Evolutionary conservation across 2,113 vertebrate genomes (phyloP).

Genomic region (Lethenteron camtschaticum): DNA sequence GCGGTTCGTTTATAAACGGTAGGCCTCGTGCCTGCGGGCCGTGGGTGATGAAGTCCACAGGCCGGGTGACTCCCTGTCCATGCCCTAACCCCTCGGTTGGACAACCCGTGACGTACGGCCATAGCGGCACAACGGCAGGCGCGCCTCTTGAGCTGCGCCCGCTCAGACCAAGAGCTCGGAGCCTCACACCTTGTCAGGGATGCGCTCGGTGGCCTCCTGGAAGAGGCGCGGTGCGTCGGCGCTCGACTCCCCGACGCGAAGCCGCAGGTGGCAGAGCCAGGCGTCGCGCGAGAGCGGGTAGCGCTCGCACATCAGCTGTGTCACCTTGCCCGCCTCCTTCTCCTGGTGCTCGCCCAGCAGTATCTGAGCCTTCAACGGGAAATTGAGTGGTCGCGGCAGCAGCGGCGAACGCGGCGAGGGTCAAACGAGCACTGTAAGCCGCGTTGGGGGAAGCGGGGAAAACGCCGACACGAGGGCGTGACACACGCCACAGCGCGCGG

Average conservation of each 20-base stretch:
- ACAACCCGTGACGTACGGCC: no score
- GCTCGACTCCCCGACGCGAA: slow-evolving; percentile 31
- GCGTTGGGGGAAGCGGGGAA: no score
- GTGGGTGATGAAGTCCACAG: no score
- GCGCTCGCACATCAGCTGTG: slow-evolving; percentile 22
- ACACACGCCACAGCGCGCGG: background rate
- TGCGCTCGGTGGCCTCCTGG: slow-evolving; percentile 35
- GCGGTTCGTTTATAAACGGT: no score
- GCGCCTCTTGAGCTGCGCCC: no score
- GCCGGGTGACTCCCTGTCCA: no score
- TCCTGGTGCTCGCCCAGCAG: slow-evolving; percentile 22
- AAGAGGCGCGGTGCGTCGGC: slow-evolving; percentile 23
- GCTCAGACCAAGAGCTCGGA: no score
- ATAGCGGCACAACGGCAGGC: no score
- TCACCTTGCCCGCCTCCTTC: slow-evolving; percentile 28
- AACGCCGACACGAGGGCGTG: slow-evolving; percentile 19
- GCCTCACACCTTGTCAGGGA: slow-evolving; percentile 43
- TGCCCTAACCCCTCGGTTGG: no score
- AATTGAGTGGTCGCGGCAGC: background rate
- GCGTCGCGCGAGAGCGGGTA: slow-evolving; percentile 30
- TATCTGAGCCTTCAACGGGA: slow-evolving; percentile 19
- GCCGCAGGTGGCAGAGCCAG: slow-evolving; percentile 45
- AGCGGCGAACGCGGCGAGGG: no score
- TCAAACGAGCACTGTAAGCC: no score
- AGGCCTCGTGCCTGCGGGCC: no score